Evolutionary conservation across 1,140 invertebrate genomes (phyloP).

Genomic region (Ylistrum balloti): DNA sequence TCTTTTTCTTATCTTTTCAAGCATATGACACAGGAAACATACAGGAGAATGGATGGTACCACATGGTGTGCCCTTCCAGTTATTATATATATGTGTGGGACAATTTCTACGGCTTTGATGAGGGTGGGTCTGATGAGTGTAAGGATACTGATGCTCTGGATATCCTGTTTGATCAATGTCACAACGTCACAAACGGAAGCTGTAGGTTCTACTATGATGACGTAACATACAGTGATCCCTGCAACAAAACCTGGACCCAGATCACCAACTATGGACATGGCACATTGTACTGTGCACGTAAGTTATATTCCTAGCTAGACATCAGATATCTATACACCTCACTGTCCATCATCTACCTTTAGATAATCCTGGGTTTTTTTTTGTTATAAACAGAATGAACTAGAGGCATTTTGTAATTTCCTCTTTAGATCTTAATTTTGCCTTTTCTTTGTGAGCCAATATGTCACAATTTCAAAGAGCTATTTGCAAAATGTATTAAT

Average conservation of each 20-base stretch:
- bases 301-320: background rate
- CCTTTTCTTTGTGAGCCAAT: too few relatives aligned
- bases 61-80: background rate
- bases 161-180: background rate
- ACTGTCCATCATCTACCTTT: too few relatives aligned
- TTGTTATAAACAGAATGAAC: too few relatives aligned
- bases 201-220: conserved; percentile 4
- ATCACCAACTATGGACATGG: background rate
- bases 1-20: too few relatives aligned
- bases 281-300: background rate
- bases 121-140: background rate
- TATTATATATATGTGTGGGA: background rate
- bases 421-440: too few relatives aligned
- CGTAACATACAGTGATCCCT: background rate
- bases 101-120: conserved; percentile 5
- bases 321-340: too few relatives aligned
- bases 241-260: background rate
- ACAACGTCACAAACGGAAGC: background rate
- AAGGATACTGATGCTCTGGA: background rate
- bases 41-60: conserved; percentile 13
- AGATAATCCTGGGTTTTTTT: too few relatives aligned
- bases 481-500: too few relatives aligned
- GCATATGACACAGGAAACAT: background rate
- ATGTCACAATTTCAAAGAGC: too few relatives aligned
- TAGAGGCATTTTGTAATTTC: too few relatives aligned